These are phyloP conservation scores for Bombus breviceps DNA, from an alignment of 1,140 invertebrate genomes.

Conservation along the genomic window DNA sequence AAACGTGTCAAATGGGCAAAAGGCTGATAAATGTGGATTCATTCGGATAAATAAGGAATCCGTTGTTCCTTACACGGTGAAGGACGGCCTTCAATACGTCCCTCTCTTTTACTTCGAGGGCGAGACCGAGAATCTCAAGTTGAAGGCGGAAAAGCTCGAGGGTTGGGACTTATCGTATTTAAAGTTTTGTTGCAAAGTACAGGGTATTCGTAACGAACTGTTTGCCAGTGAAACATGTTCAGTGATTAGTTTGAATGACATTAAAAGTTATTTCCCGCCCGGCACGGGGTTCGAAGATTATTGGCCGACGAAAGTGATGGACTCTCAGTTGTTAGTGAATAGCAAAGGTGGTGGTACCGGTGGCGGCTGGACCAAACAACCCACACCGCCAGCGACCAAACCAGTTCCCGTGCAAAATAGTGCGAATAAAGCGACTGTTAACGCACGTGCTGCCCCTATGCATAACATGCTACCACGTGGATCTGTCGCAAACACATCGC, in stretches of 20 bases:
- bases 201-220: conserved; percentile 94
- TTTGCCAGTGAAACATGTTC: conserved; percentile 94
- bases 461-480: conserved; percentile 72
- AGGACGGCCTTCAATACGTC: conserved; percentile 92
- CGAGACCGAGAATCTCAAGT: conserved; percentile 94
- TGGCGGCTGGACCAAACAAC: conserved; percentile 86
- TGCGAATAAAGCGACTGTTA: conserved; percentile 69
- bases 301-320: conserved; percentile 93
- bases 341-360: conserved; percentile 84
- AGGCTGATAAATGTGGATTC: conserved; percentile 94
- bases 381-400: conserved; percentile 73
- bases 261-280: conserved; percentile 94
- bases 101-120: conserved; percentile 97
- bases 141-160: conserved; percentile 91
- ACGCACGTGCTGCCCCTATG: conserved; percentile 63
- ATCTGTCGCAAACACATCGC: conserved; percentile 62
- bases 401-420: conserved; percentile 71
- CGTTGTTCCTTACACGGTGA: conserved; percentile 95
- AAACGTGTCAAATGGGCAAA: conserved; percentile 80
- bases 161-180: conserved; percentile 96
- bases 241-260: conserved; percentile 94
- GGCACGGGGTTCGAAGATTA: conserved; percentile 95
- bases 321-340: conserved; percentile 88
- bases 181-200: conserved; percentile 97
- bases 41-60: conserved; percentile 97